Evolutionary conservation across 2,113 vertebrate genomes (phyloP).

Genomic region (Hypomesus transpacificus): DNA sequence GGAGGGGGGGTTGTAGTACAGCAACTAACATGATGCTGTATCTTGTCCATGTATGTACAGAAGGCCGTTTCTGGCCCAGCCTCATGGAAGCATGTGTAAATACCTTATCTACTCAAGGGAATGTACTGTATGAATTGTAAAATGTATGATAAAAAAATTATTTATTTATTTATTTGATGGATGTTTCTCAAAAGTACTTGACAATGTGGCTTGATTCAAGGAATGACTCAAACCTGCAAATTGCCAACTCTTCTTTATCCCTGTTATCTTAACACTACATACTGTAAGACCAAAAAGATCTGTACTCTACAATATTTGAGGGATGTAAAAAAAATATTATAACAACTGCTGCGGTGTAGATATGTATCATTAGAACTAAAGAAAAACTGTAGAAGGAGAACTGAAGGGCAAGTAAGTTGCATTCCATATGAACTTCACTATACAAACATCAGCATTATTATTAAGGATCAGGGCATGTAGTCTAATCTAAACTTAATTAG

Average conservation of each 20-base stretch:
- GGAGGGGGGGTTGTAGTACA: conserved; percentile 18
- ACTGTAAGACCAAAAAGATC: conserved; percentile 59
- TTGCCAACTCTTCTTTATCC: conserved; percentile 62
- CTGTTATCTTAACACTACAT: conserved; percentile 47
- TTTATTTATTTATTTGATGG: conserved; percentile 69
- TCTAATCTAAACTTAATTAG: conserved; percentile 45
- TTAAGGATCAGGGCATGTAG: conserved; percentile 45
- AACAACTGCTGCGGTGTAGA: conserved; percentile 46
- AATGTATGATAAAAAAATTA: conserved; percentile 72
- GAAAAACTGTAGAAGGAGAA: conserved; percentile 31
- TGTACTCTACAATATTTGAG: conserved; percentile 46
- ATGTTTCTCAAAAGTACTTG: conserved; percentile 55
- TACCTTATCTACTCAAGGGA: conserved; percentile 69
- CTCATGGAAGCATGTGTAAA: conserved; percentile 69
- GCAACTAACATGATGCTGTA: conserved; percentile 3
- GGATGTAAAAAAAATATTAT: conserved; percentile 35
- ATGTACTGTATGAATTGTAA: conserved; percentile 78
- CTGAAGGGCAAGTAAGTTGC: conserved; percentile 28
- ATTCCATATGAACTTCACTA: conserved; percentile 34
- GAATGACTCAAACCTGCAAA: conserved; percentile 37
- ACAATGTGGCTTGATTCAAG: conserved; percentile 53
- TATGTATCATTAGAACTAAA: conserved; percentile 45
- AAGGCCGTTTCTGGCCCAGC: conserved; percentile 35
- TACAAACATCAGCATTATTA: conserved; percentile 40
- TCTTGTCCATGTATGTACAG: conserved; percentile 1